phyloP scores from a whole-genome alignment of 2,888 invertebrate genomes.

The Cantharis lateralis region DNA sequence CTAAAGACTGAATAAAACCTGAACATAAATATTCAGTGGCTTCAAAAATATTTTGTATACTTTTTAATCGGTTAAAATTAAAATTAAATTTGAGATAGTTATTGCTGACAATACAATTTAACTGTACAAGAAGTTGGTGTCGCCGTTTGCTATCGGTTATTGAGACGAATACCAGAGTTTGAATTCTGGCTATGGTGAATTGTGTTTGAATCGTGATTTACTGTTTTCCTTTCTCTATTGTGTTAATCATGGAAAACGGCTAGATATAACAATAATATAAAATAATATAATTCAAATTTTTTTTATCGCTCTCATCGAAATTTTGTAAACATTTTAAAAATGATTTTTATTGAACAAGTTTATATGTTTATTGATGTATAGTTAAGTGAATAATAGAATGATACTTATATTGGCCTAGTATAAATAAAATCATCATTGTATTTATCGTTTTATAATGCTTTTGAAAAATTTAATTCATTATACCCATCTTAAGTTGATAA shows the following conservation, averaged over 20 bases:
- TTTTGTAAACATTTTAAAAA: not conserved
- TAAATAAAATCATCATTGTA: not conserved
- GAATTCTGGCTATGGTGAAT: not conserved
- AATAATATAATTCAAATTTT: not conserved
- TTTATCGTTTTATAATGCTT: not conserved
- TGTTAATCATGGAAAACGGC: not conserved
- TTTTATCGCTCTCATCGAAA: not conserved
- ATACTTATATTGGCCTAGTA: not conserved
- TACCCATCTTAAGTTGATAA: not conserved
- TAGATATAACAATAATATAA: not conserved
- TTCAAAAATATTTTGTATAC: not conserved
- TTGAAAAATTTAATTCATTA: not conserved
- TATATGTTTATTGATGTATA: no score
- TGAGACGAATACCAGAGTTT: not conserved
- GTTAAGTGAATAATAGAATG: not conserved
- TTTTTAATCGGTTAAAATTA: not conserved
- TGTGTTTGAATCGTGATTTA: not conserved
- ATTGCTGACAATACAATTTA: not conserved
- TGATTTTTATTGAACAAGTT: not conserved
- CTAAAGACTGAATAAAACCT: conserved; percentile 1
- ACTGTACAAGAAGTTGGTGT: not conserved
- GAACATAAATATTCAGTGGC: not conserved
- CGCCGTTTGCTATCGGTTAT: not conserved
- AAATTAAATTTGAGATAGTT: not conserved
- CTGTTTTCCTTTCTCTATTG: not conserved